Base-by-base conservation (phyloP, 2,797 vertebrate genomes). In the Eutrigla gurnardus region DNA sequence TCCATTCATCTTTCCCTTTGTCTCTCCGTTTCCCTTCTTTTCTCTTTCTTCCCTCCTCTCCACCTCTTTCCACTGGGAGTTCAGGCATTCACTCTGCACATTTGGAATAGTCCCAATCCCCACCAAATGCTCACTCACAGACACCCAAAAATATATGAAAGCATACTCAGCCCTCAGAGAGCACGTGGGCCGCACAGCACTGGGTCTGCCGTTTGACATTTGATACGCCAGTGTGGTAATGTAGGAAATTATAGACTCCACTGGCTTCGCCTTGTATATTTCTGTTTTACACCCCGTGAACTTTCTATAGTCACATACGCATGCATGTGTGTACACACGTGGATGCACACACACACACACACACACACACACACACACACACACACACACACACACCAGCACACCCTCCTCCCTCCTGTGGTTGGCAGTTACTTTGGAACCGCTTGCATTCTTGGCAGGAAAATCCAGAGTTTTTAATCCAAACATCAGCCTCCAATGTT, bases 371-470 rank as follows among this genome's bases (percentile, higher is more conserved):
- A 39, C 67, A 73, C 33, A 39, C 59, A 45, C 75, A 3, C 83
- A 35, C 67, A 42, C 50, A 39, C 73, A 73, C 73, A 58, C 45
- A 46, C 58, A 61, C 77, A 65, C 52, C 4, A 8, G 7, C 70
- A 4, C 83, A 33, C 73, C 66, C 85, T 66, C 81, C 75, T 78
- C 74, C 69, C 85, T 83, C 58, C 80, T 87, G 86, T 69, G 85
- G 86, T 88, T 91, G 91, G 86, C 89, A 91, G 89, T 92, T 73
- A 65, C 88, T 91, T 87, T 91, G 92, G 90, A 93, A 89, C 89
- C 81, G 83, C 86, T 87, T 35, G 50, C 92, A 93, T 94, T 92
- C 91, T 90, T 94, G 90, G 89, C 91, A 82, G 82, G 75, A 89
- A 91, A 91, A 91, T 89, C 71, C 60, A 71, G 86, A 65, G 62